These are phyloP conservation scores for Teleopsis dalmanni DNA, from an alignment of 1,140 invertebrate species.

Conservation along the genomic window DNA sequence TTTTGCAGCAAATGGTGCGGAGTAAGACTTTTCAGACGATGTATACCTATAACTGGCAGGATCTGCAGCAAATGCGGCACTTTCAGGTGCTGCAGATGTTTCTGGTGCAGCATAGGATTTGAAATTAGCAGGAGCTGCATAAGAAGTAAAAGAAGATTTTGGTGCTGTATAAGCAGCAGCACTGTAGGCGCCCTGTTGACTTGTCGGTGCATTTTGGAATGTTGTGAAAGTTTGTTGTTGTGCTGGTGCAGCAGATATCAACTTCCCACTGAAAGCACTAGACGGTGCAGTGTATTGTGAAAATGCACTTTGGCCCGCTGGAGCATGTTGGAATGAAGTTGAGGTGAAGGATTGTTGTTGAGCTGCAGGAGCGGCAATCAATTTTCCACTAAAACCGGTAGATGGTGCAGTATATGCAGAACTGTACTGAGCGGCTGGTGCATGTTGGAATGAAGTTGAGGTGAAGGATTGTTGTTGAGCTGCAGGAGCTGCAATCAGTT, in stretches of 20 bases:
- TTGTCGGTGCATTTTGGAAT: too few species aligned
- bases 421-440: too few species aligned
- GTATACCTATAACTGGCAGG: not conserved
- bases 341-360: not conserved
- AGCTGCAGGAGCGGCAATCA: not conserved
- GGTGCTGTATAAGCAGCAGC: conserved; percentile 2
- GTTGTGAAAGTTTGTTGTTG: not conserved
- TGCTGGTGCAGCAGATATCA: not conserved
- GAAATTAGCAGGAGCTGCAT: not conserved
- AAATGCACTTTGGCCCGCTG: too few species aligned
- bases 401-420: too few species aligned
- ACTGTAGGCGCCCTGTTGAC: not conserved
- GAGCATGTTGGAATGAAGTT: too few species aligned
- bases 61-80: not conserved
- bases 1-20: conserved; percentile 1
- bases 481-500: not conserved
- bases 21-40: not conserved
- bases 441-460: too few species aligned
- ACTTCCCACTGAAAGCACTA: too few species aligned
- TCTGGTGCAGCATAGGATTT: not conserved
- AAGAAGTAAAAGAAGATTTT: conserved; percentile 2
- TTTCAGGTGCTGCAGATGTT: too few species aligned
- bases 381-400: too few species aligned
- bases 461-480: not conserved
- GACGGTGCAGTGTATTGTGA: too few species aligned